These are phyloP conservation scores for Clitarchus hookeri DNA, from an alignment of 2,888 invertebrate species.

Conservation along the genomic window DNA sequence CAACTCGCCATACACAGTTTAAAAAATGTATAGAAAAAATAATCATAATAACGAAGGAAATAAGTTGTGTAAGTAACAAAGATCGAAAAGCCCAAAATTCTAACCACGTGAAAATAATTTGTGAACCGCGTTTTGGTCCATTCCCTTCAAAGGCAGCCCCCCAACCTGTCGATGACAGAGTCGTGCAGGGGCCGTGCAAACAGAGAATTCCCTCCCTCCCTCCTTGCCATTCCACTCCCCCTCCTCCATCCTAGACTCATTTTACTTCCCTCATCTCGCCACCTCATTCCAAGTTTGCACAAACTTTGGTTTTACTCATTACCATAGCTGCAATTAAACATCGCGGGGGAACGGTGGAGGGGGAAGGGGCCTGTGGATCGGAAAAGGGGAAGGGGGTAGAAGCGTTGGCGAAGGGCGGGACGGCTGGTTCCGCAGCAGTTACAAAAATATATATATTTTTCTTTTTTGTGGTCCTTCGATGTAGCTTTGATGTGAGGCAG, in stretches of 20 bases:
- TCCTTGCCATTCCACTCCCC: background rate
- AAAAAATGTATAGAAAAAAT: too few species aligned
- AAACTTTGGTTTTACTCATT: slow-evolving; percentile 51
- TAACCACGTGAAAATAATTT: too few species aligned
- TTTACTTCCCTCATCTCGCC: background rate
- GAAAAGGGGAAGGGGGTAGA: slow-evolving; percentile 48
- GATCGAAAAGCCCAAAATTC: too few species aligned
- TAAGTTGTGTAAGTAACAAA: too few species aligned
- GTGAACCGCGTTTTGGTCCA: background rate
- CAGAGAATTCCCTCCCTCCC: background rate
- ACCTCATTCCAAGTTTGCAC: slow-evolving; percentile 51
- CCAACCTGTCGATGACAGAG: background rate
- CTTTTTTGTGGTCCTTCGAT: too few species aligned
- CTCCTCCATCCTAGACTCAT: too few species aligned
- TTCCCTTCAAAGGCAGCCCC: background rate
- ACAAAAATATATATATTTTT: too few species aligned
- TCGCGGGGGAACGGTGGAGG: slow-evolving; percentile 44
- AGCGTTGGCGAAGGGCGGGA: background rate
- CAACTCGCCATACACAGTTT: too few species aligned
- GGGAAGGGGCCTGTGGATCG: slow-evolving; percentile 45
- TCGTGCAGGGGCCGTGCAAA: background rate
- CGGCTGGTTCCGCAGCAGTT: too few species aligned
- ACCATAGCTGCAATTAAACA: slow-evolving; percentile 52
- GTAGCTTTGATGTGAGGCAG: too few species aligned
- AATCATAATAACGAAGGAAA: too few species aligned